Percentiles rank a stretch among this genome's conserved stretches.
These are phyloP conservation scores for Hydractinia symbiolongicarpus DNA, from an alignment of 30 jellyfish, hydroid and myxozoan species.

Conservation along the genomic window DNA sequence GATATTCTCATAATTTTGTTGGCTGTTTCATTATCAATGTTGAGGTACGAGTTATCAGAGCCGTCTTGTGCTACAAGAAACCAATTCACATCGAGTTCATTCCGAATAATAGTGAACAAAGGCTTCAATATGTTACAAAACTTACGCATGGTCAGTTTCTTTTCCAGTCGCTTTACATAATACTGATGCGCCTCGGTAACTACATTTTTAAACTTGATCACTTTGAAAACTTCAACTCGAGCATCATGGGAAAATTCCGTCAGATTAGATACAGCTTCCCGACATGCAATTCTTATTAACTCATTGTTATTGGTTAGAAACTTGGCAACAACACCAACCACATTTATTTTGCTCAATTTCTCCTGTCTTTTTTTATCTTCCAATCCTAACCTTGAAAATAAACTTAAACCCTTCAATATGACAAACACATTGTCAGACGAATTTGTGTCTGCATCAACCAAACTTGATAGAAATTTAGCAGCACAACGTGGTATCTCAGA, in stretches of 20 bases:
- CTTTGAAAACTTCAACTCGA: conserved; percentile 2
- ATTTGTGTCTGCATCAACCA: no score
- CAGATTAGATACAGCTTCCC: background rate
- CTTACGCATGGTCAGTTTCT: background rate
- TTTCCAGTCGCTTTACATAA: background rate
- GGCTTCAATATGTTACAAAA: background rate
- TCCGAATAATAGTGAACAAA: background rate
- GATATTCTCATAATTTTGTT: background rate
- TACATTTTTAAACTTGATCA: background rate
- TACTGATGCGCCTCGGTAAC: background rate
- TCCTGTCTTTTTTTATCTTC: no score
- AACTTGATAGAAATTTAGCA: no score
- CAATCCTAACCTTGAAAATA: no score
- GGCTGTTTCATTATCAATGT: background rate
- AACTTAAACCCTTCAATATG: no score
- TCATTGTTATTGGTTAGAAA: no score
- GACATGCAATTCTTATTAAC: no score
- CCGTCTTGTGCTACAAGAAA: background rate
- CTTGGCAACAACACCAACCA: no score
- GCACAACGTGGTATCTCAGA: background rate
- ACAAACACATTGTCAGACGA: no score
- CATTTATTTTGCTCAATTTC: no score
- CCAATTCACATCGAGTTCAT: background rate
- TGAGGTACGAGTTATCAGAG: background rate
- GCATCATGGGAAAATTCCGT: background rate